These are phyloP conservation scores for Geotrypetes seraphini DNA, from an alignment of 2,797 vertebrate species.

Conservation along the genomic window DNA sequence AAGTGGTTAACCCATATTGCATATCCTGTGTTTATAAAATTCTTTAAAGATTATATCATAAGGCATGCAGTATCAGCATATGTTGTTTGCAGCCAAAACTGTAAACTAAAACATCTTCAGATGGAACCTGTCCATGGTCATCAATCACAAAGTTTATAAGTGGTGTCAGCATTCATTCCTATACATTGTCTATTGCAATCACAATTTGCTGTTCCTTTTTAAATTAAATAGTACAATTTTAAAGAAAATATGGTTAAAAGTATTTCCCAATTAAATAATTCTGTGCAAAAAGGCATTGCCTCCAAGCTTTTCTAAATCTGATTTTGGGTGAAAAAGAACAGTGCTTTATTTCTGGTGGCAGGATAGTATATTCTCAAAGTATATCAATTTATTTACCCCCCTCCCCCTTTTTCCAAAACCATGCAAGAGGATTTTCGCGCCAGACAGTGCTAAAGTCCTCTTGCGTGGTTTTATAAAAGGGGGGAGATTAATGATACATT, in stretches of 20 bases:
- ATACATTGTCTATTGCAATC: background rate
- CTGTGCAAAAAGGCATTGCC: background rate
- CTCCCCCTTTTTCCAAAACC: no score
- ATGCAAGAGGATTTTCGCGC: no score
- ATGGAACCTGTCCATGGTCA: slow-evolving; percentile 12
- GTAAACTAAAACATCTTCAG: slow-evolving; percentile 21
- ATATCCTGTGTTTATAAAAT: slow-evolving; percentile 57
- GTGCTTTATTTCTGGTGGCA: background rate
- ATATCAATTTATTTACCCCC: no score
- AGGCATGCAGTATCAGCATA: slow-evolving; percentile 18
- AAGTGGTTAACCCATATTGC: slow-evolving; percentile 37
- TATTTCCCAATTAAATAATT: background rate
- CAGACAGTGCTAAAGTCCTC: no score
- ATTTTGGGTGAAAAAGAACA: slow-evolving; percentile 5
- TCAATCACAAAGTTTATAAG: background rate
- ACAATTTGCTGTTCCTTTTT: background rate
- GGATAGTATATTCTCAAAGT: background rate
- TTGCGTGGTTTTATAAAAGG: no score
- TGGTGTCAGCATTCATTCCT: background rate
- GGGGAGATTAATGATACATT: no score
- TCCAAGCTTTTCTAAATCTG: background rate
- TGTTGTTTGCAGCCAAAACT: slow-evolving; percentile 23
- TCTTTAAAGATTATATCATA: slow-evolving; percentile 47
- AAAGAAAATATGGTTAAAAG: background rate
- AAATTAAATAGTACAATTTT: no score